Base-by-base conservation (phyloP, 2,888 invertebrate genomes). In the Diloba caeruleocephala region DNA sequence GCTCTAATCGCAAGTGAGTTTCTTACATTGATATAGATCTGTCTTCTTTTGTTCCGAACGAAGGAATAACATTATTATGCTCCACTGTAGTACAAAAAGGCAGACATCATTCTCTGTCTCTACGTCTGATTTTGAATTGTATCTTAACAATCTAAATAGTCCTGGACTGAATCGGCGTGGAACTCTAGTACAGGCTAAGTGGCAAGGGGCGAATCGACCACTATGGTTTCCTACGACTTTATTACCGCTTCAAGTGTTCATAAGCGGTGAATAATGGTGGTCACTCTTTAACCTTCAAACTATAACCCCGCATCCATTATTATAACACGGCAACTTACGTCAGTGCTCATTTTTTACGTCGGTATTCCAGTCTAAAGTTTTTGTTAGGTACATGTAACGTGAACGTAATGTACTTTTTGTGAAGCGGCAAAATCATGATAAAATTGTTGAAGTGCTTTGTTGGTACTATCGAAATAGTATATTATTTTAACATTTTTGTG, bases 1-100 rank as follows among this genome's bases (percentile, higher is more conserved):
- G 96, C 63, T 95, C 96, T 9, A 96, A 96, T 83, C 95, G 96
- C 88, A 96, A 96, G 96, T 96, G 82, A 84, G 87, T 73, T 25
- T n/a, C n/a, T 29, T 14, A 10, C 14, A 32, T n/a, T n/a, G n/a
- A n/a, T n/a, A n/a, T n/a, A n/a, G n/a, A n/a, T n/a, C n/a, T n/a
- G n/a, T n/a, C n/a, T n/a, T n/a, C n/a, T n/a, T n/a, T n/a, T n/a
- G n/a, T n/a, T n/a, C n/a, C n/a, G n/a, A n/a, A n/a, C n/a, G n/a
- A n/a, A n/a, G n/a, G n/a, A n/a, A n/a, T n/a, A n/a, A n/a, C n/a
- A n/a, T n/a, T n/a, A n/a, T n/a, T n/a, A n/a, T n/a, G n/a, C n/a
- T n/a, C n/a, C n/a, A n/a, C n/a, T n/a, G n/a, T n/a, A n/a, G n/a
- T n/a, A n/a, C n/a, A n/a, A n/a, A n/a, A n/a, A n/a, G n/a, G n/a